Evolutionary conservation across 2,113 vertebrate species (phyloP), one percentile per base, ranked within the genome.

Genomic region (Centrocercus urophasianus): DNA sequence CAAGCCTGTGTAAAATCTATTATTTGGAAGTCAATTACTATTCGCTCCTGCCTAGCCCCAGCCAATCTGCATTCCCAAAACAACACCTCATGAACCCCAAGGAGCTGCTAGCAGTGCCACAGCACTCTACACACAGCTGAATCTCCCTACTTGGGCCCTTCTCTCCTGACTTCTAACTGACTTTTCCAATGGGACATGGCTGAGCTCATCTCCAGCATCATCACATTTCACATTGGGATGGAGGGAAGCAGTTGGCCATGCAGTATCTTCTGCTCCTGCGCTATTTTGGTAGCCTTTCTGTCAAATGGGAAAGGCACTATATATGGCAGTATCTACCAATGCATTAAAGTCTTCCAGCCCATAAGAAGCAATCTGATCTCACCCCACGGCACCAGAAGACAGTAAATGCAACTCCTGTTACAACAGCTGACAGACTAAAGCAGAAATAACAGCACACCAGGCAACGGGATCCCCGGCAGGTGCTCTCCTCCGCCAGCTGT

Each of bases 341-440:
- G 93, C 43, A 82, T 32, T 86, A 32, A 78, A 91, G 57, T 78
- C 66, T 89, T 95, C 43, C 48, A 83, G 42, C 34, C 66, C 67
- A 2, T 47, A 94, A 93, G 93, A 82, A 94, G 91, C 91, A 95
- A 93, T 42, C 40, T 45, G 93, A 97, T 93, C 72, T 63, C 40
- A 72, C 25, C 13, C 20, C 47, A 75, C 1, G 0, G 85, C 75
- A 88, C 63, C 79, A 78, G 38, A 76, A 89, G 85, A 19, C n/a
- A 75, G 38, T 86, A 93, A 96, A 27, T 27, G 65, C 43, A 91
- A 93, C 83, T 90, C 83, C 83, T 90, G 87, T 60, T 86, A 74
- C 79, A 77, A 95, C 93, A 95, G 95, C 96, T 97, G 96, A 95
- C 65, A 52, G 59, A 19, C 94, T 78, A 52, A 95, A 91, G 89